Base-by-base conservation (phyloP, 2,888 invertebrate species). In the Eristalinus aeneus region DNA sequence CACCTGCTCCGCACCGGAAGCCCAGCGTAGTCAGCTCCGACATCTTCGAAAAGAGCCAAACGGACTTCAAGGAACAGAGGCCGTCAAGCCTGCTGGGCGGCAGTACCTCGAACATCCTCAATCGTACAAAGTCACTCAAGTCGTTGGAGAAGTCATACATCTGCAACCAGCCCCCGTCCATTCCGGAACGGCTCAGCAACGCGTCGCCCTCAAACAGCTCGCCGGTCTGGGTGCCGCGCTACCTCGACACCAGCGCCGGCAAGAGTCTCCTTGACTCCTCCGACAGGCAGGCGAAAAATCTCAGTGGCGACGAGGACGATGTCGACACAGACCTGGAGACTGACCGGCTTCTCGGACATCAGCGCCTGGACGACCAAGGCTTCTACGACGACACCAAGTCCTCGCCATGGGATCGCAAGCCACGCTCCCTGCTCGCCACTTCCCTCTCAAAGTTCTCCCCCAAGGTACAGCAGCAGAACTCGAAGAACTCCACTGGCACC, bases 261-360 rank as follows among this genome's bases (percentile, higher is more conserved):
- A 91, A 91, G 67, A 89, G 89, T 16, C 88, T 91, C 60, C 88
- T 91, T 2, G 92, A 91, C 34, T 89, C 90, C 27, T 89, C 90
- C 63, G 95, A 95, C 80, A 94, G 94, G 1, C 94, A 93, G 22
- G 94, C 94, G 53, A 96, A 96, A 92, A 94, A 94, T 12, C 93
- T 94, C 56, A 96, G 96, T 89, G 96, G 95, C 1, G 93, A 93
- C 90, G 91, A 93, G 94, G 97, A 96, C 91, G 98, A 98, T 93
- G 97, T 98, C 31, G 99, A 99, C 91, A 99, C 99, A 0, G 99
- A 99, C 92, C 95, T 98, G 89, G 99, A 99, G 93, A 99, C 99
- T n/a, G 99, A 99, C 93, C 94, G 98, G 89, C 93, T 99, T 86
- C 94, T 99, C 83, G 98, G 98, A 20, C 98, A 98, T 91, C 98